phyloP scores from a whole-genome alignment of 1,140 invertebrate genomes.

The Drosophila suzukii region DNA sequence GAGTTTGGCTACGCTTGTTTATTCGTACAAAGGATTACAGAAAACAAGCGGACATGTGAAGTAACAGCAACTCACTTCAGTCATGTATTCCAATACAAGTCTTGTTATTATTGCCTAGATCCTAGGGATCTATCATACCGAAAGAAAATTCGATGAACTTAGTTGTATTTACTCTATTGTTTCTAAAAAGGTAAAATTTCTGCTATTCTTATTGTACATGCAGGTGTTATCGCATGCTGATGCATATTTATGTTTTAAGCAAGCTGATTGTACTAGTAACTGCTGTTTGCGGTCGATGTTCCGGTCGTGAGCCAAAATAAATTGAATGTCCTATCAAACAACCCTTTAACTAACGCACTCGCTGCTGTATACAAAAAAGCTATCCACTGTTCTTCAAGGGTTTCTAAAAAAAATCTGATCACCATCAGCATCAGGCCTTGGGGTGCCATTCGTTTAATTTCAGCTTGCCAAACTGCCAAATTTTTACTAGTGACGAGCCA shows the following conservation, averaged over 20 bases:
- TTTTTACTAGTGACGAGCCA: not conserved
- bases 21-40: not conserved
- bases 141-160: too few species aligned
- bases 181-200: too few species aligned
- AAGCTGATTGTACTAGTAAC: too few species aligned
- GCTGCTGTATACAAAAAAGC: not conserved
- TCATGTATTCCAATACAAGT: not conserved
- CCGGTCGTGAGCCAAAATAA: not conserved
- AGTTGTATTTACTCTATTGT: too few species aligned
- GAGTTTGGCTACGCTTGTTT: not conserved
- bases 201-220: too few species aligned
- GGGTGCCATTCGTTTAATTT: not conserved
- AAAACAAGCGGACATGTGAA: not conserved
- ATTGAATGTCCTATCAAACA: not conserved
- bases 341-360: not conserved
- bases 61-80: too few species aligned
- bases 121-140: too few species aligned
- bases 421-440: too few species aligned
- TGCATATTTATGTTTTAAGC: too few species aligned
- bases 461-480: not conserved
- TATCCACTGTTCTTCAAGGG: not conserved
- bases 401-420: too few species aligned
- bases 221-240: too few species aligned
- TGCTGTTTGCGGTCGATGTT: not conserved
- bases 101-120: not conserved